Evolutionary conservation across 2,888 invertebrate species (phyloP), one percentile per base, ranked within the genome.

Genomic region (Deilephila porcellus): DNA sequence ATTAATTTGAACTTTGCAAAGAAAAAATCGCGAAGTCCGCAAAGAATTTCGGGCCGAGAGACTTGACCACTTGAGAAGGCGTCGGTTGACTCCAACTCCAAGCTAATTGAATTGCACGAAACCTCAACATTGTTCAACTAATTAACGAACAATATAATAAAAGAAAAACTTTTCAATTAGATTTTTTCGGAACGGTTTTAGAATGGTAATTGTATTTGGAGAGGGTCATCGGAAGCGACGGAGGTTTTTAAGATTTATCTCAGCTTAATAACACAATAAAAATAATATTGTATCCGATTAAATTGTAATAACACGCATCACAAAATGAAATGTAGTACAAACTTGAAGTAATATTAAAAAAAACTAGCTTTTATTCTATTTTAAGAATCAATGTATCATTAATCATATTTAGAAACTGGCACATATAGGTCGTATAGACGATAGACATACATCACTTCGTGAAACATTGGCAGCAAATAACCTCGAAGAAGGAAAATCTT

Each of bases 61-160:
- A 52, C 25, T 37, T 67, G 67, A 52, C 67, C 45, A 37, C 67
- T 17, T 67, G 25, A 52, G 25, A 25, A 29, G 56, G 56, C 29
- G 52, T 52, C 25, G 67, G 25, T 20, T 52, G 14, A 25, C 14
- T 52, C 5, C 56, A 19, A n/a, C 56, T 45, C 5, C 67, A 17
- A 25, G 17, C 45, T 17, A 52, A 17, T 67, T 67, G 45, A 67
- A 25, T 45, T 25, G 52, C 17, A 25, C 14, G 67, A 67, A 67
- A 67, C 67, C 67, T 67, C 67, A 67, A 52, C 25, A 67, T 25
- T 25, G 45, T 52, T 37, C 25, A 52, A 67, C 17, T 67, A 67
- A 67, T 67, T 67, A 67, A 37, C 63, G 19, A 37, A 52, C 45
- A 17, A 17, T 45, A 20, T 25, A 25, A 67, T 17, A 20, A 67